phyloP scores from a whole-genome alignment of 1,140 invertebrate genomes.

The Aethina tumida region DNA sequence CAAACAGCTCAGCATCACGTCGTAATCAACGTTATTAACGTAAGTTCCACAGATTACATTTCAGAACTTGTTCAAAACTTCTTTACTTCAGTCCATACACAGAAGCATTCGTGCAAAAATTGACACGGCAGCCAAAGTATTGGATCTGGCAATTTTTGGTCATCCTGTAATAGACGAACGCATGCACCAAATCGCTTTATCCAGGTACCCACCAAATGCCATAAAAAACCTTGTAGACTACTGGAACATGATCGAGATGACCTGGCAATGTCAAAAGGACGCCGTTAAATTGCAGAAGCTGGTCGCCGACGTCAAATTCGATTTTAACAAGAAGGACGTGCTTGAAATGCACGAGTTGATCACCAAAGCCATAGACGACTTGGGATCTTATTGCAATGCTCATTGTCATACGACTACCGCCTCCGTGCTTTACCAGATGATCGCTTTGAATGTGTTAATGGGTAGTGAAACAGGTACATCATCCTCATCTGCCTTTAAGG shows the following conservation, averaged over 20 bases:
- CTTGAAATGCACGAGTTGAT: too few species aligned
- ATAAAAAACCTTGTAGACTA: too few species aligned
- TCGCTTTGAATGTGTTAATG: conserved; percentile 42
- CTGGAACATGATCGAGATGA: too few species aligned
- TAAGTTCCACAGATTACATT: conserved; percentile 9
- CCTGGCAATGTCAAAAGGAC: too few species aligned
- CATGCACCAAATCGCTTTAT: conserved; percentile 37
- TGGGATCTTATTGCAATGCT: too few species aligned
- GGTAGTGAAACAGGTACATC: conserved; percentile 31
- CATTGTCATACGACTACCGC: too few species aligned
- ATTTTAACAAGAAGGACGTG: too few species aligned
- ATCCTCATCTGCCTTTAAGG: not conserved
- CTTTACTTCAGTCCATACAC: conserved; percentile 14
- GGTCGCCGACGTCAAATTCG: too few species aligned
- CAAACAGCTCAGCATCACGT: conserved; percentile 11
- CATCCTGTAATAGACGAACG: conserved; percentile 44
- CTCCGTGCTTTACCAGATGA: conserved; percentile 44
- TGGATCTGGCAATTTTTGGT: conserved; percentile 48
- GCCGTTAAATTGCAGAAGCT: too few species aligned
- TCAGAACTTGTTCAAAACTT: not conserved
- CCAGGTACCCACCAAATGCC: too few species aligned
- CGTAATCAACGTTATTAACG: conserved; percentile 17
- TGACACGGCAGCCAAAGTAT: conserved; percentile 15
- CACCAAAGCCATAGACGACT: too few species aligned
- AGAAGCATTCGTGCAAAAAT: conserved; percentile 12